Conservation (phyloP, 2,888 invertebrate genomes). For the Abscondita cerata region DNA sequence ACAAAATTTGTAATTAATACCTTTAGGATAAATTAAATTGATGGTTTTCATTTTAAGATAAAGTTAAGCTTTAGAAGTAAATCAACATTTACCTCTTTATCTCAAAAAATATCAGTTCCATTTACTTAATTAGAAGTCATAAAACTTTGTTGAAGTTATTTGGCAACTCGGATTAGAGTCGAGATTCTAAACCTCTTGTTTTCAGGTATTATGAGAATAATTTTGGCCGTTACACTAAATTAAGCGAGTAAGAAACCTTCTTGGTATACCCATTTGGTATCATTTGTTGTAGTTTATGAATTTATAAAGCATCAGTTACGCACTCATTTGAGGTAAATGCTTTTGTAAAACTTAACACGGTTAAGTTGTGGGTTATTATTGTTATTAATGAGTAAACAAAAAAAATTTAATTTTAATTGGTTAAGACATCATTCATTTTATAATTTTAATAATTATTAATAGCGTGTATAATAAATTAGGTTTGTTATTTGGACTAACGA, state of each 20-base stretch:
- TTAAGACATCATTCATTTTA: too few species aligned
- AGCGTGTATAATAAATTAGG: too few species aligned
- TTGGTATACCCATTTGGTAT: too few species aligned
- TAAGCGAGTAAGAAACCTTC: conserved; percentile 1
- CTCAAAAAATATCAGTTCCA: conserved; percentile 17
- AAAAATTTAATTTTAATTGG: too few species aligned
- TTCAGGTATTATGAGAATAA: conserved; percentile 19
- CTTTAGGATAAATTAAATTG: too few species aligned
- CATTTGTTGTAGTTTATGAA: background rate
- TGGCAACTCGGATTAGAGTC: conserved; percentile 9
- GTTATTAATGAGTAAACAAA: too few species aligned
- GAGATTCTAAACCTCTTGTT: conserved; percentile 10
- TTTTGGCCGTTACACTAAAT: conserved; percentile 16
- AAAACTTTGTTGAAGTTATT: conserved; percentile 17
- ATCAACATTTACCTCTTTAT: conserved; percentile 9
- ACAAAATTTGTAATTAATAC: too few species aligned
- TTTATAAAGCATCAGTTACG: background rate
- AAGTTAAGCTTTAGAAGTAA: background rate
- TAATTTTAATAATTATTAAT: too few species aligned
- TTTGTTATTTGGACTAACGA: too few species aligned
- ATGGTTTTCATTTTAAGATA: background rate
- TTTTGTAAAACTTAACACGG: too few species aligned
- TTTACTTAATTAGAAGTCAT: conserved; percentile 19
- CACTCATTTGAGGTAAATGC: too few species aligned
- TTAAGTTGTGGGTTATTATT: too few species aligned